These are phyloP conservation scores for Denticeps clupeoides DNA, from an alignment of 2,797 vertebrate species.

Conservation along the genomic window DNA sequence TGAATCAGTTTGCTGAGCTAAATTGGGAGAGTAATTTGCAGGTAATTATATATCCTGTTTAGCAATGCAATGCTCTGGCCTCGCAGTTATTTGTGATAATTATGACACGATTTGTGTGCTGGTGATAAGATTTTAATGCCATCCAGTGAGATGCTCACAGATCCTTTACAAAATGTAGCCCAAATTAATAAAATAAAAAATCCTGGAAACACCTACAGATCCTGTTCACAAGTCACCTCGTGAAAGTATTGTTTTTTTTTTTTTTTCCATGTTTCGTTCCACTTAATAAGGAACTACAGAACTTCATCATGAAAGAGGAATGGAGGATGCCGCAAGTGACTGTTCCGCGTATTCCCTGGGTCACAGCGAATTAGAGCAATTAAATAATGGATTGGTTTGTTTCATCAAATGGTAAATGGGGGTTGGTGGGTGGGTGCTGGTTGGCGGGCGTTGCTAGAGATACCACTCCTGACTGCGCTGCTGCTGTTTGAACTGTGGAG, in stretches of 20 bases:
- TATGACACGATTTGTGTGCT: not conserved
- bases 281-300: constrained; percentile 13
- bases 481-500: constrained; percentile 34
- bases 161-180: no score
- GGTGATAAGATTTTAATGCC: no score
- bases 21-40: not conserved
- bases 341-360: constrained; percentile 37
- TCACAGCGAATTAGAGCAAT: constrained; percentile 52
- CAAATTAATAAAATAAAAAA: no score
- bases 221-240: no score
- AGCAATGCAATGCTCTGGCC: not conserved
- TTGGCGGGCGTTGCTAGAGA: constrained; percentile 37
- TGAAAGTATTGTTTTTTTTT: no score
- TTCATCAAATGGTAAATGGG: constrained; percentile 39
- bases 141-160: no score
- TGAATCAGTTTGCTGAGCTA: not conserved
- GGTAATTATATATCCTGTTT: not conserved
- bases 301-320: constrained; percentile 36
- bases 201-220: no score
- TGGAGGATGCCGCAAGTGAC: no score
- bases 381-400: constrained; percentile 52
- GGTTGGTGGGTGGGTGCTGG: no score
- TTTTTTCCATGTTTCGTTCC: no score
- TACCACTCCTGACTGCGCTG: constrained; percentile 38
- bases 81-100: not conserved